Evolutionary conservation across 2,113 vertebrate genomes (phyloP).

Genomic region (Hystrix cristata): DNA sequence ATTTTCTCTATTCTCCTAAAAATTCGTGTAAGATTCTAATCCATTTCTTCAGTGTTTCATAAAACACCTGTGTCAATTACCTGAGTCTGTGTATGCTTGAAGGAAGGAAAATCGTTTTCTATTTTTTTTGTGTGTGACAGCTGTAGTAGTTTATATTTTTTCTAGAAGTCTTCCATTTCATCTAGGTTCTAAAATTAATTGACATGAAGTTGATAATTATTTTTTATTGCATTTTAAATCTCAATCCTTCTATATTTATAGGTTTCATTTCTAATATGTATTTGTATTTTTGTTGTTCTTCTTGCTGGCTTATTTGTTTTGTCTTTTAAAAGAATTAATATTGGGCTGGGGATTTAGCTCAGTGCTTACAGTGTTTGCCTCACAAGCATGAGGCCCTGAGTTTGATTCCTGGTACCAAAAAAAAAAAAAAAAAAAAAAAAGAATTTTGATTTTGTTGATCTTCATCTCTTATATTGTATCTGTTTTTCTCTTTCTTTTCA

Average conservation of each 20-base stretch:
- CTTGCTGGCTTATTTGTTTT: background rate
- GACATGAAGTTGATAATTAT: background rate
- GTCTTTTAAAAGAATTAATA: background rate
- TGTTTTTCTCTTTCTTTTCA: background rate
- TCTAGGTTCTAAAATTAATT: constrained; percentile 26
- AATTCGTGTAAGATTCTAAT: background rate
- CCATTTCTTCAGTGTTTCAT: background rate
- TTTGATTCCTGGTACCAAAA: no score
- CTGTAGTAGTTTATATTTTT: constrained; percentile 1
- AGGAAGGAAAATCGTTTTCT: background rate
- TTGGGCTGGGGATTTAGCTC: background rate
- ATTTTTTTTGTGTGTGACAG: background rate
- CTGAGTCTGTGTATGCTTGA: background rate
- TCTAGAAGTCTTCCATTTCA: background rate
- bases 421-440: no score
- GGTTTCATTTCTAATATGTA: background rate
- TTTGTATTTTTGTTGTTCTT: background rate
- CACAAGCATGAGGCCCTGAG: no score
- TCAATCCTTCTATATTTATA: background rate
- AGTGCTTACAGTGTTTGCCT: no score
- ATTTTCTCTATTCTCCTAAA: background rate
- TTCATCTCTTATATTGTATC: background rate
- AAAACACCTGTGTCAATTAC: background rate
- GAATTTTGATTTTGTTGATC: background rate
- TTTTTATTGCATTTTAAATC: constrained; percentile 20